Percentiles rank a stretch among this genome's conserved stretches.
Conservation (phyloP, 2,797 vertebrate genomes). For the Sylvia borin region DNA sequence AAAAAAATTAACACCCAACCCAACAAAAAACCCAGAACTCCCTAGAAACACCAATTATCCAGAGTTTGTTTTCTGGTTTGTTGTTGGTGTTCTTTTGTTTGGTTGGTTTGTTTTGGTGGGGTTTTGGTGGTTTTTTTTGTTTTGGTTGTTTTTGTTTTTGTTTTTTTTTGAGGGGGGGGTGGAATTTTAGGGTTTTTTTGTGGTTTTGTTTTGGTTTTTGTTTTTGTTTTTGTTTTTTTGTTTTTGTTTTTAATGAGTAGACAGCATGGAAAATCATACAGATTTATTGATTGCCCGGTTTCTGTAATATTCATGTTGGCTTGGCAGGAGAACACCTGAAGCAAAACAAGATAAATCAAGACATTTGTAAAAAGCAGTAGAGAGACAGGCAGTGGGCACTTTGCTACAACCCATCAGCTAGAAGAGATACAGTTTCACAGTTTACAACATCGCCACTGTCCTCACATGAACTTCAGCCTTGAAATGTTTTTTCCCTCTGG, state of each 20-base stretch:
- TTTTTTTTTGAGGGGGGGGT: too few relatives aligned
- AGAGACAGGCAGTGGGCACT: neutral
- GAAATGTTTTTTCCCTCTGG: neutral
- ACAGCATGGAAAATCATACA: neutral
- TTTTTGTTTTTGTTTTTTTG: too few relatives aligned
- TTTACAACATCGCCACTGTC: neutral
- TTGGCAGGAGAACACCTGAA: neutral
- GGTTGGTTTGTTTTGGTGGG: neutral
- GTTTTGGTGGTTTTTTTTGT: too few relatives aligned
- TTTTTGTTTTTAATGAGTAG: neutral
- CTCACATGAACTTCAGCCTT: slow-evolving; percentile 34
- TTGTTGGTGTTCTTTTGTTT: too few relatives aligned
- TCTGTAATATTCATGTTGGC: neutral
- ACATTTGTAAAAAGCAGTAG: neutral
- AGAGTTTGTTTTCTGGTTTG: neutral
- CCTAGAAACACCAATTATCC: neutral
- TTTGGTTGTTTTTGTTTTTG: too few relatives aligned
- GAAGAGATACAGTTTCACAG: neutral
- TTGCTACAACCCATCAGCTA: neutral
- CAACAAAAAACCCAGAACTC: fast-evolving
- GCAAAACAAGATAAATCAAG: neutral
- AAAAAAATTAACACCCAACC: neutral
- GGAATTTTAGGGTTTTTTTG: too few relatives aligned
- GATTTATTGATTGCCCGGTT: neutral
- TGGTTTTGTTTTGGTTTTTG: too few relatives aligned